phyloP scores from a whole-genome alignment of 2,797 vertebrate species.

The Arctocebus calabarensis region DNA sequence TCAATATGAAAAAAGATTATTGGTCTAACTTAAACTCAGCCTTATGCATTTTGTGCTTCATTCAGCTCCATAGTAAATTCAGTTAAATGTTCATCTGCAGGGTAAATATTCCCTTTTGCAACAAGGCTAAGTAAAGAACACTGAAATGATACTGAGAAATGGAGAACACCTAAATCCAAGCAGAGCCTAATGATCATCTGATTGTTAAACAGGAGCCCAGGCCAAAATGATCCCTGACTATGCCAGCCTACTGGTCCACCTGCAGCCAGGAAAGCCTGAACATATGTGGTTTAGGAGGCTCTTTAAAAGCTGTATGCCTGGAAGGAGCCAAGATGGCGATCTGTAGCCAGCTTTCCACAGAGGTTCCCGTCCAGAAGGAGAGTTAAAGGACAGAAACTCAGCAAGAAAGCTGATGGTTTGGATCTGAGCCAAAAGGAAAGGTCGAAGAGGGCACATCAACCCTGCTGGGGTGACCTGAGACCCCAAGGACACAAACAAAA shows the following conservation, averaged over 20 bases:
- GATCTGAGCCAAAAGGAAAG: no score
- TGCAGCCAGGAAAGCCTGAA: background rate
- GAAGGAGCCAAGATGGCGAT: no score
- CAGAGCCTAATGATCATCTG: background rate
- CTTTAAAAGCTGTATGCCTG: background rate
- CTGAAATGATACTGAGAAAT: slow-evolving; percentile 10
- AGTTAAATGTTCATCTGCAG: slow-evolving; percentile 22
- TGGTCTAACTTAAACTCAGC: background rate
- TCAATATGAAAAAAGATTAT: background rate
- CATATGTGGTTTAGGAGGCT: background rate
- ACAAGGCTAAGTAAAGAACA: slow-evolving; percentile 6
- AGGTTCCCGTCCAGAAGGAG: no score
- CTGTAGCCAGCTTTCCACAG: no score
- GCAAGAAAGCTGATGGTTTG: no score
- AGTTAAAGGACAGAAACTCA: no score
- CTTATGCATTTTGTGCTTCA: slow-evolving; percentile 13
- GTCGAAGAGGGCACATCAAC: no score
- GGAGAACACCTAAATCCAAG: background rate
- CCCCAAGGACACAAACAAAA: no score
- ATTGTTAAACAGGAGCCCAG: background rate
- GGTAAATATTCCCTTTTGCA: slow-evolving; percentile 9
- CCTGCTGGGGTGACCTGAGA: no score
- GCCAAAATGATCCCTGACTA: background rate
- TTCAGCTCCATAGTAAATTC: background rate
- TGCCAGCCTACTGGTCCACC: background rate